phyloP scores from a whole-genome alignment of 2,888 invertebrate species.

The Cerastoderma edule region DNA sequence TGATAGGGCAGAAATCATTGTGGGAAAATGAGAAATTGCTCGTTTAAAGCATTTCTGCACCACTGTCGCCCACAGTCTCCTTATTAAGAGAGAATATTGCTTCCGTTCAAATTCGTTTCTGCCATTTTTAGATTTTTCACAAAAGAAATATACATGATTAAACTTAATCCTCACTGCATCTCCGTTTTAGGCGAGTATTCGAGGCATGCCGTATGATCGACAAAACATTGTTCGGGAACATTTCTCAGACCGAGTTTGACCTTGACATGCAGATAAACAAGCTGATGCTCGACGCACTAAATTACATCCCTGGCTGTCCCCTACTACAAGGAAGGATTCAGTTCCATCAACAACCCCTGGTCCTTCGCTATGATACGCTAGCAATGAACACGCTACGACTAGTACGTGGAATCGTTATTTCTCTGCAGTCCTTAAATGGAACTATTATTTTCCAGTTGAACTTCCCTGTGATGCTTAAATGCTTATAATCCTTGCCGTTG shows the following conservation, averaged over 20 bases:
- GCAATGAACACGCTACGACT: conserved; percentile 29
- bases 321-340: conserved; percentile 27
- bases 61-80: too few species aligned
- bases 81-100: too few species aligned
- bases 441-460: too few species aligned
- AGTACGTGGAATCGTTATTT: conserved; percentile 21
- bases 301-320: conserved; percentile 44
- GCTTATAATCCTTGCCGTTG: too few species aligned
- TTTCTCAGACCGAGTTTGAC: conserved; percentile 36
- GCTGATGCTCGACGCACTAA: conserved; percentile 30
- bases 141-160: too few species aligned
- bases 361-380: conserved; percentile 23
- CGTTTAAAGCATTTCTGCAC: too few species aligned
- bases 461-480: too few species aligned
- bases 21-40: too few species aligned
- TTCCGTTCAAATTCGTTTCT: too few species aligned
- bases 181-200: conserved; percentile 38
- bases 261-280: conserved; percentile 43
- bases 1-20: too few species aligned
- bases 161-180: background rate
- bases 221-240: conserved; percentile 35
- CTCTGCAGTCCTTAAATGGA: too few species aligned
- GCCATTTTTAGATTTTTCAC: too few species aligned
- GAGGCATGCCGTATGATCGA: conserved; percentile 37
- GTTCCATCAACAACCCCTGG: conserved; percentile 18